Conservation (phyloP, 2,888 invertebrate species). For the Diploptera punctata region DNA sequence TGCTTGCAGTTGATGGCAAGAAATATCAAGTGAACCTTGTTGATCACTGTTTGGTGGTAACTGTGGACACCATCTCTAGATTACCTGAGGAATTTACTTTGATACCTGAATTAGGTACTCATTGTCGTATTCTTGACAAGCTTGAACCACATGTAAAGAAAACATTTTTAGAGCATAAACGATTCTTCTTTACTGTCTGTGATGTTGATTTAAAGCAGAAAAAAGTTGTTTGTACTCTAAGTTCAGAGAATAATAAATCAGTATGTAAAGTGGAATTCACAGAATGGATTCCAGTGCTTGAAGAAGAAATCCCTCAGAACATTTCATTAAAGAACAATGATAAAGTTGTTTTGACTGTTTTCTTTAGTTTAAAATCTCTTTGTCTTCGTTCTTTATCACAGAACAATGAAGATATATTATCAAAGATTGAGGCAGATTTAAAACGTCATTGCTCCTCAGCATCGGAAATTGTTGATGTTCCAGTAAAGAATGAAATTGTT, state of each 20-base stretch:
- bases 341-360: background rate
- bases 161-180: background rate
- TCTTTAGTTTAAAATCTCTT: background rate
- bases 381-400: background rate
- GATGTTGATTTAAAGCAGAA: background rate
- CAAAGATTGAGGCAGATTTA: too few relatives aligned
- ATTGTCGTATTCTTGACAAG: slow-evolving; percentile 3
- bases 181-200: background rate
- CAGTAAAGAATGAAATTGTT: slow-evolving; percentile 49
- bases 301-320: background rate
- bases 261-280: background rate
- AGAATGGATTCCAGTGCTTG: background rate
- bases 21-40: background rate
- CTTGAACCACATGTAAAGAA: too few relatives aligned
- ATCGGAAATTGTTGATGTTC: slow-evolving; percentile 45
- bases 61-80: background rate
- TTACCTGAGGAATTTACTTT: background rate
- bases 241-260: background rate
- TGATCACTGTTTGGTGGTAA: background rate
- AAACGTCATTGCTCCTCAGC: slow-evolving; percentile 42
- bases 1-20: background rate
- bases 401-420: too few relatives aligned
- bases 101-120: slow-evolving; percentile 8
- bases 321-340: slow-evolving; percentile 7
- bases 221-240: background rate